A percentile compares a stretch with the other conserved stretches of the same genome.
Conservation (phyloP, 2,888 invertebrate genomes). For the Clusia tigrina region DNA sequence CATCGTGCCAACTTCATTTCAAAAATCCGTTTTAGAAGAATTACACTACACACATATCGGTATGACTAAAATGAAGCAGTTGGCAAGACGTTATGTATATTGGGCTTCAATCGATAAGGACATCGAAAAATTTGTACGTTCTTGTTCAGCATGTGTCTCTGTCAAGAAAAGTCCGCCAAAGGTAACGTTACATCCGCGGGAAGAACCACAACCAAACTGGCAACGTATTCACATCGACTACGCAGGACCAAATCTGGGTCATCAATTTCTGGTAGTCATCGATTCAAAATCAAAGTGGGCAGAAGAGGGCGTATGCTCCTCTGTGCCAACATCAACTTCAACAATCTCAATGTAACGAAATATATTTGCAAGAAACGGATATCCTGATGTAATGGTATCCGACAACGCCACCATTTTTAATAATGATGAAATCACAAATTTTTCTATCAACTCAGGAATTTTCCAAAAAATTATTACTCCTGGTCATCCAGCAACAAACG, state of each 20-base stretch:
- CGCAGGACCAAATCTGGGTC: constrained; percentile 18
- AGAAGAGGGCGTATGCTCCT: background rate
- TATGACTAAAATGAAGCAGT: constrained; percentile 48
- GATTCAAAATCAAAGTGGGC: constrained; percentile 19
- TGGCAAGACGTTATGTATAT: constrained; percentile 44
- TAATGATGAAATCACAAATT: constrained; percentile 3
- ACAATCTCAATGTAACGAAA: constrained; percentile 1
- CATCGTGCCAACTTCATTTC: constrained; percentile 34
- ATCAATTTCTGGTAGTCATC: constrained; percentile 18
- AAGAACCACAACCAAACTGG: constrained; percentile 20
- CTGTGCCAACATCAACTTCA: constrained; percentile 10
- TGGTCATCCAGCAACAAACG: constrained; percentile 16
- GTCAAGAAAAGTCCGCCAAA: background rate
- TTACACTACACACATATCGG: constrained; percentile 46
- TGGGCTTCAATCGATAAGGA: constrained; percentile 47
- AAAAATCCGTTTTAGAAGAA: constrained; percentile 33
- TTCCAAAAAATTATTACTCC: constrained; percentile 10
- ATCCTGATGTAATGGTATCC: constrained; percentile 14
- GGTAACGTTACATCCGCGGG: constrained; percentile 17
- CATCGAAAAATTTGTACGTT: constrained; percentile 39
- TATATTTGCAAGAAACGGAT: constrained; percentile 11
- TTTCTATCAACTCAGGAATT: constrained; percentile 5
- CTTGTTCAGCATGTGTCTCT: constrained; percentile 36
- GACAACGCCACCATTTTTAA: constrained; percentile 17
- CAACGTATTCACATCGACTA: constrained; percentile 26